A percentile compares a stretch with the other conserved stretches of the same genome.
Evolutionary conservation across 2,797 vertebrate genomes (phyloP).

Genomic region (Aythya fuligula): DNA sequence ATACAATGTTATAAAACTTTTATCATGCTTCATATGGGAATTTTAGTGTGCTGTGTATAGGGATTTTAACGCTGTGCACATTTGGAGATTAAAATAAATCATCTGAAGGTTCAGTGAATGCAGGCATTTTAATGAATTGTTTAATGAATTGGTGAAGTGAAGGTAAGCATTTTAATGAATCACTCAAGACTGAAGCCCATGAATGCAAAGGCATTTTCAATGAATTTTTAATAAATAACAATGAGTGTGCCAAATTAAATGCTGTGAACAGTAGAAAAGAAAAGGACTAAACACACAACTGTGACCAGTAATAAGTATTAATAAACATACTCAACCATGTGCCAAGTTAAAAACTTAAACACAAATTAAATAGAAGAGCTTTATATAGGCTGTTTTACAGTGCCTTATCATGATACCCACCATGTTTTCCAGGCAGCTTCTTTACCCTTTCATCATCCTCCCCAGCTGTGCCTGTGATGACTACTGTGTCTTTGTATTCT

Average conservation of each 20-base stretch:
- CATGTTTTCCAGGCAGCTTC: neutral
- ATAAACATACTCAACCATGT: neutral
- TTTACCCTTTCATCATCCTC: neutral
- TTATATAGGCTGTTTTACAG: neutral
- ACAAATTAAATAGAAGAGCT: neutral
- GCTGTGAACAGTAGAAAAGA: neutral
- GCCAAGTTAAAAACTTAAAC: neutral
- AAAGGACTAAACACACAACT: conserved; percentile 1
- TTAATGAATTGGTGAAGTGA: conserved; percentile 21
- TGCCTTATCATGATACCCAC: rapidly evolving
- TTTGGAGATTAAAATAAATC: conserved; percentile 25
- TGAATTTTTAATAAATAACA: conserved; percentile 47
- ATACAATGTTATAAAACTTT: neutral
- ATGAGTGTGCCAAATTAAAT: conserved; percentile 7
- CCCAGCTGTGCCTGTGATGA: neutral
- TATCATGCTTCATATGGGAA: neutral
- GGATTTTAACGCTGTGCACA: neutral
- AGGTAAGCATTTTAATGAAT: conserved; percentile 37
- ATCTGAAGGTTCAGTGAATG: neutral
- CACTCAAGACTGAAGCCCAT: neutral
- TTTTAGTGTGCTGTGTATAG: neutral
- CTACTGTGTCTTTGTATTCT: neutral
- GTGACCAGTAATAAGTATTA: neutral
- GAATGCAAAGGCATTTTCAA: conserved; percentile 14
- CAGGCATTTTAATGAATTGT: conserved; percentile 20